Evolutionary conservation across 2,113 vertebrate species (phyloP), one percentile per base, ranked within the genome.

Genomic region (Cephalopholis sonnerati): DNA sequence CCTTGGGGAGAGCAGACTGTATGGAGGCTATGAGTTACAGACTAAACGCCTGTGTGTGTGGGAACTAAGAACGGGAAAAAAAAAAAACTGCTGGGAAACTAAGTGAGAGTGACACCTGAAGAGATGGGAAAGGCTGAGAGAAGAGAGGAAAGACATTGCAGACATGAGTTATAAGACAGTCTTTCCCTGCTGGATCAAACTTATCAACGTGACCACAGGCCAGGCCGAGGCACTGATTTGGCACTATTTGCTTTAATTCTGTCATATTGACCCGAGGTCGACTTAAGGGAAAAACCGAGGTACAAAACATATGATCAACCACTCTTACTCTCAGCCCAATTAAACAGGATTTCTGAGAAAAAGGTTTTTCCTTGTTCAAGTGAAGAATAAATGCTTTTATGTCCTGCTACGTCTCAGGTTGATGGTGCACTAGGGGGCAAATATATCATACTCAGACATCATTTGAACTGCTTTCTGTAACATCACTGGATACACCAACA

Each of bases 401-500:
- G 58, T 63, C 13, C 41, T 65, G 20, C 2, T 27, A 24, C 10
- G 22, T 85, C 48, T 80, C 67, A 63, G 13, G 48, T 70, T 76
- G 59, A 75, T 44, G 32, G 17, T 18, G 10, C 36, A 41, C 46
- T 27, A 22, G 62, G 59, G 62, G 63, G 15, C 12, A 25, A 55
- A 64, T 27, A 70, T 74, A 79, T 70, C 8, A 71, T 59, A 59
- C 27, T 58, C 57, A 81, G 54, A 69, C 72, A 72, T 79, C 67
- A 44, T 46, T 87, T 87, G 59, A 82, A 69, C 16, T 55, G 22
- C 61, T 15, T 58, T 59, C 51, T 70, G 32, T 74, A 77, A 57
- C 72, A 79, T 84, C 46, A 83, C 1, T 84, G 79, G 74, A 83
- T 86, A 78, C 73, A 73, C 68, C 61, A 87, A 79, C 82, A 89